Percentiles rank a stretch among this genome's conserved stretches.
Evolutionary conservation across 2,888 invertebrate species (phyloP).

Genomic region (Candidula unifasciata): DNA sequence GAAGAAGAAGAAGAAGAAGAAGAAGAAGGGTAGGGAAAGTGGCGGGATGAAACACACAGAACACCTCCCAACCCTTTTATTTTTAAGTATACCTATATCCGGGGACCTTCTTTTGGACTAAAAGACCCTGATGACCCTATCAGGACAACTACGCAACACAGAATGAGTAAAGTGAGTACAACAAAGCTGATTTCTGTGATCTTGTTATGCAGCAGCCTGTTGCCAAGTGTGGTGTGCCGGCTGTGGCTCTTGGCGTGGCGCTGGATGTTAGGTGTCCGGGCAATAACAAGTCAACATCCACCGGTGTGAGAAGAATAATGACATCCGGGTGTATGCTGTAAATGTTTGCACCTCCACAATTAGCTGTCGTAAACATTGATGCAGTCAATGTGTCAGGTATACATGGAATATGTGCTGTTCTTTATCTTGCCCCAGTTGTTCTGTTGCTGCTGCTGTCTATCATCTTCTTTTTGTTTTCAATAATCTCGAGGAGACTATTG

Average conservation of each 20-base stretch:
- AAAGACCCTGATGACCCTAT: background rate
- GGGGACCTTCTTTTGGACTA: background rate
- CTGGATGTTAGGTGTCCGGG: background rate
- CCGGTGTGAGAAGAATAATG: background rate
- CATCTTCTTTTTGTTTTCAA: too few relatives aligned
- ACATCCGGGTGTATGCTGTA: background rate
- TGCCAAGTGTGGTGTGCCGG: background rate
- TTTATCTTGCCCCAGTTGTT: too few relatives aligned
- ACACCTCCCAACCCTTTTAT: too few relatives aligned
- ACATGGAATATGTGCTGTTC: too few relatives aligned
- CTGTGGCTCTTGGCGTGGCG: background rate
- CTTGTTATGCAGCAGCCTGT: background rate
- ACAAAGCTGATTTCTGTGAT: too few relatives aligned
- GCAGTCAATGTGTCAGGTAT: too few relatives aligned
- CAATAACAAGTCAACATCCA: background rate
- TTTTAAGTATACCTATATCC: too few relatives aligned
- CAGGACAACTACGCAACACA: background rate
- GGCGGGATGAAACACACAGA: background rate
- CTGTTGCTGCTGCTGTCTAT: too few relatives aligned
- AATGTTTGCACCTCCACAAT: background rate
- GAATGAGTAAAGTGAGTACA: too few relatives aligned
- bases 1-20: background rate
- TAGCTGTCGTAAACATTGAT: too few relatives aligned
- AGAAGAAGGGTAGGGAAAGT: background rate
- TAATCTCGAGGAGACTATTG: too few relatives aligned